Evolutionary conservation across 1,140 invertebrate species (phyloP).

Genomic region (Drosophila nannoptera): DNA sequence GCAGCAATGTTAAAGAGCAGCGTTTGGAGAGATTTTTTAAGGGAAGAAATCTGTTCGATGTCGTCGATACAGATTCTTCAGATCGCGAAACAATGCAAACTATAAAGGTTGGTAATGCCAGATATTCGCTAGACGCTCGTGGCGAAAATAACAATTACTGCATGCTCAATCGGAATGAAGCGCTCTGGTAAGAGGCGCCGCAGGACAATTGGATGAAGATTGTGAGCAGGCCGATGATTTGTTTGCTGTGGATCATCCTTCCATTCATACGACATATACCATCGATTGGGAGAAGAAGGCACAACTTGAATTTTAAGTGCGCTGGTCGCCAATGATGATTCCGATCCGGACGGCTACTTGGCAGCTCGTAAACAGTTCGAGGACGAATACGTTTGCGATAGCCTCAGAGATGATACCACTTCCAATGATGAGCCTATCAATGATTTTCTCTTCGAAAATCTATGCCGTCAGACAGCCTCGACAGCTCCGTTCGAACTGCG

Average conservation of each 20-base stretch:
- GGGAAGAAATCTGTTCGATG: conserved; percentile 22
- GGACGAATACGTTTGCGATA: conserved; percentile 16
- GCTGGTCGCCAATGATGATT: conserved; percentile 21
- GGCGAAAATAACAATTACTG: conserved; percentile 45
- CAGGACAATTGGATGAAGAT: neutral
- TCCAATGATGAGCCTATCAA: neutral
- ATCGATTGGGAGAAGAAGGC: neutral
- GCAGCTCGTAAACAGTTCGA: conserved; percentile 32
- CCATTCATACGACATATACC: neutral
- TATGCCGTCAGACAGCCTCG: conserved; percentile 50
- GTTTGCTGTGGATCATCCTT: conserved; percentile 18
- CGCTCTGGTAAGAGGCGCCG: conserved; percentile 8
- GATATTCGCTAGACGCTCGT: conserved; percentile 4
- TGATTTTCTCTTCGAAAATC: conserved; percentile 42
- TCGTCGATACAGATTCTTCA: neutral
- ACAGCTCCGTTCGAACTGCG: conserved; percentile 56
- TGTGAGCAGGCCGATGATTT: conserved; percentile 4
- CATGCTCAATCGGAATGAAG: conserved; percentile 30
- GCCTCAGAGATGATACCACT: conserved; percentile 1
- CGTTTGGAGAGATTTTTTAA: conserved; percentile 41
- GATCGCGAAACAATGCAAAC: neutral
- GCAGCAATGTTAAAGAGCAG: conserved; percentile 32
- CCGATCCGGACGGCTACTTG: neutral
- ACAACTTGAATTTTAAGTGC: neutral
- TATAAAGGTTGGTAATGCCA: conserved; percentile 18